Percentiles rank a stretch among this genome's conserved stretches.
Evolutionary conservation across 1,140 invertebrate genomes (phyloP).

Genomic region (Drosophila subobscura): DNA sequence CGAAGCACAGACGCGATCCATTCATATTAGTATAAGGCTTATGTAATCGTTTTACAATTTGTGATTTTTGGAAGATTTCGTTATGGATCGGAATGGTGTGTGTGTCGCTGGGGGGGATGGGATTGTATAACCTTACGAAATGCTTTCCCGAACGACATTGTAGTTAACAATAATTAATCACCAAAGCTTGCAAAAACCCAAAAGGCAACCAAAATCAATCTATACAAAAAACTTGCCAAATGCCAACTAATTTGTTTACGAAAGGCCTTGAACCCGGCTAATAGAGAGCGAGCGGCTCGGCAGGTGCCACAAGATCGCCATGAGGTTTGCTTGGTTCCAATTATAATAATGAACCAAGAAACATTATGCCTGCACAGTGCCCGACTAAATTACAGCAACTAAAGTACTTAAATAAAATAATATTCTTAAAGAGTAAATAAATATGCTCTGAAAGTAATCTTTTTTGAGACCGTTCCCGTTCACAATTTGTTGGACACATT

Average conservation of each 20-base stretch:
- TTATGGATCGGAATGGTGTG: conserved; percentile 26
- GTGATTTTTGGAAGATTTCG: conserved; percentile 22
- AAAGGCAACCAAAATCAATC: conserved; percentile 54
- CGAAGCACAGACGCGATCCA: conserved; percentile 23
- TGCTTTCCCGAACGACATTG: conserved; percentile 50
- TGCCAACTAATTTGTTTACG: conserved; percentile 20
- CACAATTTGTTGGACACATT: no score
- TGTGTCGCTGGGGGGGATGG: not conserved
- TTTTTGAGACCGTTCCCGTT: no score
- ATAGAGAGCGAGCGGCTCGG: conserved; percentile 8
- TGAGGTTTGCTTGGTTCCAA: conserved; percentile 22
- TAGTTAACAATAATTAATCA: conserved; percentile 81
- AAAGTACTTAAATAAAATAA: not conserved
- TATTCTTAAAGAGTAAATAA: no score
- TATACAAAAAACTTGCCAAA: conserved; percentile 22
- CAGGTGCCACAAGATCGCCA: conserved; percentile 27
- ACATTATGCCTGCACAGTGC: conserved; percentile 33
- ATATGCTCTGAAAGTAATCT: no score
- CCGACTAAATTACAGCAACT: conserved; percentile 2
- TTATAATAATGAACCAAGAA: conserved; percentile 35
- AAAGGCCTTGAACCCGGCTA: conserved; percentile 63
- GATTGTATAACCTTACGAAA: conserved; percentile 53
- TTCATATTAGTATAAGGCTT: conserved; percentile 55
- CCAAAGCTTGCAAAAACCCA: conserved; percentile 40
- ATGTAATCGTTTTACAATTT: conserved; percentile 73